A percentile compares a stretch with the other conserved stretches of the same genome.
phyloP scores from a whole-genome alignment of 2,888 invertebrate genomes.

The Lamellibrachia columna region DNA sequence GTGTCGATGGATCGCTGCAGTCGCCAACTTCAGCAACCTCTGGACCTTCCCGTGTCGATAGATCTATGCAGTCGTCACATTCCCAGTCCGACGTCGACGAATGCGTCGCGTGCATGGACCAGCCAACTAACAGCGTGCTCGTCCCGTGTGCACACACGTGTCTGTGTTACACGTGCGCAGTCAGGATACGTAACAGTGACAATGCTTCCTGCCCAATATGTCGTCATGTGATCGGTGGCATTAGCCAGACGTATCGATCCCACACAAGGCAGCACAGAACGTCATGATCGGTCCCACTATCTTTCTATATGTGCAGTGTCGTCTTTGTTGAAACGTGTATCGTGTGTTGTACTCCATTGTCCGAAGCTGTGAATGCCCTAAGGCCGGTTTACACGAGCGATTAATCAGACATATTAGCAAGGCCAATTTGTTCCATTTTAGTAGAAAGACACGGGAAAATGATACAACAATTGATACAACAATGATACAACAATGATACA shows the following conservation, averaged over 20 bases:
- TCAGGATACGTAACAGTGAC: background rate
- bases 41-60: no score
- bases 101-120: background rate
- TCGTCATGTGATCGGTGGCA: background rate
- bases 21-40: background rate
- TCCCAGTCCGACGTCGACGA: background rate
- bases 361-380: no score
- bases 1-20: background rate
- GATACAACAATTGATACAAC: no score
- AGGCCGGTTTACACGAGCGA: no score
- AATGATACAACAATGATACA: no score
- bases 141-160: slow-evolving; percentile 5
- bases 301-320: no score
- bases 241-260: background rate
- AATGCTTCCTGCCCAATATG: background rate
- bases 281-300: background rate
- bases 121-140: background rate
- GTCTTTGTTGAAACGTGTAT: no score
- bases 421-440: no score
- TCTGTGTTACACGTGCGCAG: slow-evolving; percentile 1
- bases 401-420: no score
- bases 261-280: background rate
- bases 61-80: background rate
- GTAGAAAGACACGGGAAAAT: no score
- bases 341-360: no score